These are phyloP conservation scores for Vulpes lagopus DNA, from an alignment of 2,113 vertebrate species.

Conservation along the genomic window DNA sequence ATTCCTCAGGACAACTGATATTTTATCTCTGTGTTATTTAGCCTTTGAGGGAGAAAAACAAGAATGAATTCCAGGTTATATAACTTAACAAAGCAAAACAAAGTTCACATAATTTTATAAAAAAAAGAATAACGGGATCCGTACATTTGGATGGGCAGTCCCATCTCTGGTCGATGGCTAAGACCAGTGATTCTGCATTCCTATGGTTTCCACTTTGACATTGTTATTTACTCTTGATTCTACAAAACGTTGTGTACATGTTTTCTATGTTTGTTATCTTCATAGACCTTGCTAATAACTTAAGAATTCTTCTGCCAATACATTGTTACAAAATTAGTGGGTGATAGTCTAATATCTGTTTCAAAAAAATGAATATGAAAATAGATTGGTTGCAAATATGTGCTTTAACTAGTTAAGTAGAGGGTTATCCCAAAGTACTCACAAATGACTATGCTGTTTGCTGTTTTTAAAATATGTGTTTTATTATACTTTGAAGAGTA, in stretches of 20 bases:
- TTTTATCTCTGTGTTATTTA: neutral
- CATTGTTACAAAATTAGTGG: neutral
- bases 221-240: neutral
- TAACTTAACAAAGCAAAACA: conserved; percentile 13
- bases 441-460: neutral
- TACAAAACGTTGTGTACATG: neutral
- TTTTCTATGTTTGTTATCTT: neutral
- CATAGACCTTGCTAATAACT: neutral
- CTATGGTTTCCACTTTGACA: neutral
- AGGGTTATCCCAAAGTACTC: neutral
- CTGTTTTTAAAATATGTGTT: conserved; percentile 27
- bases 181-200: neutral
- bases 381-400: neutral
- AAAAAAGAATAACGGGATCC: neutral
- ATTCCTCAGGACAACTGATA: neutral
- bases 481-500: conserved; percentile 58
- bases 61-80: neutral
- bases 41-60: neutral
- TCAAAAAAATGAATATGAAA: neutral
- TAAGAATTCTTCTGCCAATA: neutral
- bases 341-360: neutral
- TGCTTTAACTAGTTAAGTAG: neutral
- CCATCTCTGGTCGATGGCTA: neutral
- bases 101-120: neutral
- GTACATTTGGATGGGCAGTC: neutral